These are phyloP conservation scores for Antidorcas marsupialis DNA, from an alignment of 2,113 vertebrate species.

Conservation along the genomic window DNA sequence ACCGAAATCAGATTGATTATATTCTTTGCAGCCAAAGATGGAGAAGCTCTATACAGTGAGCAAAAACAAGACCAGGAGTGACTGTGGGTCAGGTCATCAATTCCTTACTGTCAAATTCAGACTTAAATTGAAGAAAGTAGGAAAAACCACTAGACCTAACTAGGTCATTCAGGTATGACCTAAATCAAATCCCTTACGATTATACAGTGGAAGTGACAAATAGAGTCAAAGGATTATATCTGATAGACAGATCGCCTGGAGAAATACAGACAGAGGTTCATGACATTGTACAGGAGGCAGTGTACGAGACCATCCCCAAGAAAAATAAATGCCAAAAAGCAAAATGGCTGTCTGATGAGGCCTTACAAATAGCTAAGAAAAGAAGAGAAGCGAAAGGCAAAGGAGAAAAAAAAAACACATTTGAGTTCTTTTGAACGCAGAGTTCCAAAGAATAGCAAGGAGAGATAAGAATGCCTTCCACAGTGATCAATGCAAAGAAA, in stretches of 20 bases:
- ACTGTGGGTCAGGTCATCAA: background rate
- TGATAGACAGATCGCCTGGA: background rate
- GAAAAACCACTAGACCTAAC: background rate
- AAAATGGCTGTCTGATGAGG: background rate
- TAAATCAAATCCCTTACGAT: background rate
- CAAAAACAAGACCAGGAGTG: background rate
- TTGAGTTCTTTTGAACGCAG: background rate
- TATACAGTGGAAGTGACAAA: background rate
- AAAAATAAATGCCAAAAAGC: background rate
- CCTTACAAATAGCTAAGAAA: background rate
- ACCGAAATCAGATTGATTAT: background rate
- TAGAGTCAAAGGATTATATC: background rate
- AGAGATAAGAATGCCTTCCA: background rate
- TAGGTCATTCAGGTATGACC: background rate
- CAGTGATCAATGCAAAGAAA: background rate
- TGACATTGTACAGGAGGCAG: background rate
- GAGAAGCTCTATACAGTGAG: background rate
- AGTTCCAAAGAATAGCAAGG: background rate
- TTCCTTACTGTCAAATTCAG: background rate
- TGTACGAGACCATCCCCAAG: background rate
- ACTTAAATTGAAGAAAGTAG: background rate
- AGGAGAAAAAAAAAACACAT: background rate
- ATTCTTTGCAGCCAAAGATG: background rate
- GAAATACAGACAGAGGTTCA: background rate
- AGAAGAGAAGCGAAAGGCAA: background rate